These are phyloP conservation scores for Phyllostomus hastatus DNA, from an alignment of 2,113 vertebrate genomes.

Conservation along the genomic window DNA sequence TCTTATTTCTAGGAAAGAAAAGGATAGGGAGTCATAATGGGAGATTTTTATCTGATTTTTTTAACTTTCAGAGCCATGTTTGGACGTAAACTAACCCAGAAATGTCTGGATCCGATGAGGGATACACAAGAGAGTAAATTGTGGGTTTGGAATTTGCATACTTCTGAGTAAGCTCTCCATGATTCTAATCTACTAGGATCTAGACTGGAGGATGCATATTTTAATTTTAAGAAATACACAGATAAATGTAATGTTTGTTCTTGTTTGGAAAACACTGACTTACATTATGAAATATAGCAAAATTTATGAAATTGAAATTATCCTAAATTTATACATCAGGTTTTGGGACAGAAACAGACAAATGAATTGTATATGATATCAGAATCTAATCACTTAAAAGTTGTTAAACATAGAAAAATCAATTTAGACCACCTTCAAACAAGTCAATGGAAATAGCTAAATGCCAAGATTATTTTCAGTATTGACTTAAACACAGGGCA, in stretches of 20 bases:
- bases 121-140: neutral
- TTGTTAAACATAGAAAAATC: neutral
- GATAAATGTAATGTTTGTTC: neutral
- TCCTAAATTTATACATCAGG: neutral
- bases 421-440: neutral
- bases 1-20: neutral
- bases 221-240: neutral
- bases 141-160: neutral
- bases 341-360: neutral
- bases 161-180: neutral
- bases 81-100: neutral
- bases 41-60: neutral
- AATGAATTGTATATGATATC: neutral
- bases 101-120: neutral
- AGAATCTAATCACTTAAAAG: neutral
- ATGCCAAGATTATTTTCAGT: neutral
- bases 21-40: neutral
- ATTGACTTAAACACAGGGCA: neutral
- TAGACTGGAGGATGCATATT: fast-evolving
- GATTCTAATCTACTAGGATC: neutral
- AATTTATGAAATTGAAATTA: neutral
- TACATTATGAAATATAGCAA: neutral
- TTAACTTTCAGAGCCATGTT: neutral
- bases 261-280: neutral
- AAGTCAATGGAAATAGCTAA: neutral